A percentile compares a stretch with the other conserved stretches of the same genome.
Evolutionary conservation across 2,888 invertebrate genomes (phyloP).

Genomic region (Priocnemis perturbator): DNA sequence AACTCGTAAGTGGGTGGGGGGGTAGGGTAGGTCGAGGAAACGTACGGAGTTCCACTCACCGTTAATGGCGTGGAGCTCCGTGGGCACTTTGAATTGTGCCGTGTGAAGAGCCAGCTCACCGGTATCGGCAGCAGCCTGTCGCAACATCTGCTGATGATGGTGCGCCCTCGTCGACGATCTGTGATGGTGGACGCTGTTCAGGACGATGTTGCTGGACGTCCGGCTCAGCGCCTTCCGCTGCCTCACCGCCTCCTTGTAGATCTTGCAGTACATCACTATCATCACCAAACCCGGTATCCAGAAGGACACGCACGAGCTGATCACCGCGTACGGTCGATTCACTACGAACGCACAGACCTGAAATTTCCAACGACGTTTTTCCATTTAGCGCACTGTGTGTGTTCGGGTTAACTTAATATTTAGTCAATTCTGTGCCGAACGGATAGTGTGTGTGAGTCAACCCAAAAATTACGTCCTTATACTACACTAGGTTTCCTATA

Average conservation of each 20-base stretch:
- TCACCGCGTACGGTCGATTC: slow-evolving; percentile 90
- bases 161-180: slow-evolving; percentile 84
- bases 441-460: too few relatives aligned
- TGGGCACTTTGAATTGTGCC: slow-evolving; percentile 65
- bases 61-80: slow-evolving; percentile 68
- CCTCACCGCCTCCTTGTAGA: slow-evolving; percentile 86
- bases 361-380: slow-evolving; percentile 19
- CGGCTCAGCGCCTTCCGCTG: slow-evolving; percentile 89
- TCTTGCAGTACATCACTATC: slow-evolving; percentile 93
- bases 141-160: slow-evolving; percentile 76
- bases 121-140: slow-evolving; percentile 70
- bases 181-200: slow-evolving; percentile 90
- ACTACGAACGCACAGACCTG: slow-evolving; percentile 87
- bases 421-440: too few relatives aligned
- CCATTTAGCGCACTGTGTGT: too few relatives aligned
- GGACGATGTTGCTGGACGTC: slow-evolving; percentile 90
- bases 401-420: too few relatives aligned
- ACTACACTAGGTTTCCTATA: too few relatives aligned
- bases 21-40: too few relatives aligned
- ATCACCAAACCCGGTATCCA: slow-evolving; percentile 95
- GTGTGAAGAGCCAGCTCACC: slow-evolving; percentile 68
- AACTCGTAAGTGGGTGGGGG: too few relatives aligned
- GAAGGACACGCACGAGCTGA: slow-evolving; percentile 93
- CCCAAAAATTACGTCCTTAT: too few relatives aligned
- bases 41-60: slow-evolving; percentile 59